These are phyloP conservation scores for Saccopteryx leptura DNA, from an alignment of 2,113 vertebrate genomes.

Conservation along the genomic window DNA sequence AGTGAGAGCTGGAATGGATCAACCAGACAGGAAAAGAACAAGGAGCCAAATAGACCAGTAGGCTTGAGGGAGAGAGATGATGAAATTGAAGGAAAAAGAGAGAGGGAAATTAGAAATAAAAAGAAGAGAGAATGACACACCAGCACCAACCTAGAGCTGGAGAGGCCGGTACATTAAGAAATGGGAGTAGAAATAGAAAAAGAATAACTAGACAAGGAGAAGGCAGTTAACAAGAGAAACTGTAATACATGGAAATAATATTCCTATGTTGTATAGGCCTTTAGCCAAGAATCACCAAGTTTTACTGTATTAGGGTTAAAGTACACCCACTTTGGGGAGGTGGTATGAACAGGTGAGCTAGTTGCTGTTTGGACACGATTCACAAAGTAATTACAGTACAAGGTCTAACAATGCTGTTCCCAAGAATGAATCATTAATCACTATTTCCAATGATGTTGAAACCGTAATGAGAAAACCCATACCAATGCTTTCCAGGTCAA, in stretches of 20 bases:
- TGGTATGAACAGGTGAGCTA: not conserved
- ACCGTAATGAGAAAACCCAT: constrained; percentile 69
- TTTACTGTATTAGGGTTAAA: not conserved
- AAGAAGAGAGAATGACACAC: not conserved
- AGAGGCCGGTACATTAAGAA: not conserved
- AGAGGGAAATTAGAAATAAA: not conserved
- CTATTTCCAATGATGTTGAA: constrained; percentile 66
- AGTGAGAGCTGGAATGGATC: not conserved
- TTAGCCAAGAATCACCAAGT: constrained; percentile 21
- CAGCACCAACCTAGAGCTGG: not conserved
- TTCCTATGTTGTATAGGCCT: not conserved
- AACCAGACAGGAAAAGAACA: not conserved
- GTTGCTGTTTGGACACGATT: not conserved
- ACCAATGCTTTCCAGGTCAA: constrained; percentile 62
- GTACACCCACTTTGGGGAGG: not conserved
- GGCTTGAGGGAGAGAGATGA: not conserved
- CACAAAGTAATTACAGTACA: constrained; percentile 63
- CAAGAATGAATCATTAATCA: constrained; percentile 76
- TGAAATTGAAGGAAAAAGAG: not conserved
- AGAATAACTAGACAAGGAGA: constrained; percentile 42
- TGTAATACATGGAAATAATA: not conserved
- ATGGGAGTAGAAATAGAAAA: not conserved
- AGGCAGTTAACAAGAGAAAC: constrained; percentile 12
- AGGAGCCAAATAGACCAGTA: not conserved
- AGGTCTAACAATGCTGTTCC: constrained; percentile 46